Conservation (phyloP, 1,140 invertebrate species). For the Euborellia annulipes region DNA sequence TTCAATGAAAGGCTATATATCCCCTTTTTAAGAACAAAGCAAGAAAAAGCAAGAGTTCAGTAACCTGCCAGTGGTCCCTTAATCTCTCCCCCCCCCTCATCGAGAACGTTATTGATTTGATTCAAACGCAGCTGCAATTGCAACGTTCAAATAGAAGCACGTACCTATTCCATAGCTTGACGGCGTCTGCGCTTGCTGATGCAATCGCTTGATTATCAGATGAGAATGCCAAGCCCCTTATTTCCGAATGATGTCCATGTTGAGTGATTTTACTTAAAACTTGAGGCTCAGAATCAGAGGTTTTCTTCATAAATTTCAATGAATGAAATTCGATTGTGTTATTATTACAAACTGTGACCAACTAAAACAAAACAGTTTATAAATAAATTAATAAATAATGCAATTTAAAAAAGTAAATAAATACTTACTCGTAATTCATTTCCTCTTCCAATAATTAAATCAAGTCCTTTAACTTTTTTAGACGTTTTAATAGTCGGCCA, state of each 20-base stretch:
- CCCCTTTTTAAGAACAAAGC: too few species aligned
- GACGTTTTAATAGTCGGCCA: constrained; percentile 45
- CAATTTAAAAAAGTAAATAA: too few species aligned
- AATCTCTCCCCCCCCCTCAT: too few species aligned
- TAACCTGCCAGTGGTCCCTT: too few species aligned
- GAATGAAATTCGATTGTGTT: constrained; percentile 53
- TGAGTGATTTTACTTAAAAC: constrained; percentile 35
- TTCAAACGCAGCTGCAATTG: too few species aligned
- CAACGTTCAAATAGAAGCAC: constrained; percentile 6
- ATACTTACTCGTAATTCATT: constrained; percentile 44
- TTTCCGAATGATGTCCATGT: constrained; percentile 77
- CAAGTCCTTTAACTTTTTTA: constrained; percentile 51
- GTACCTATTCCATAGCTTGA: constrained; percentile 90
- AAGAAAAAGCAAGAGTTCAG: too few species aligned
- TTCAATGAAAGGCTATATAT: too few species aligned
- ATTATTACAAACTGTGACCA: constrained; percentile 40
- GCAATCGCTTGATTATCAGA: constrained; percentile 76
- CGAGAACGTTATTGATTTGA: too few species aligned
- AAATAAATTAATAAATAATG: too few species aligned
- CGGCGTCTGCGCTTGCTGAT: constrained; percentile 66
- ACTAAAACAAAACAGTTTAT: constrained; percentile 24
- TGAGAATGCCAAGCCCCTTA: constrained; percentile 73
- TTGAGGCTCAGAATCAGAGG: constrained; percentile 36
- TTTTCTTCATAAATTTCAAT: constrained; percentile 28
- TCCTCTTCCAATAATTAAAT: constrained; percentile 44